phyloP scores from a whole-genome alignment of 2,888 invertebrate species.

The Epinotia bilunana region DNA sequence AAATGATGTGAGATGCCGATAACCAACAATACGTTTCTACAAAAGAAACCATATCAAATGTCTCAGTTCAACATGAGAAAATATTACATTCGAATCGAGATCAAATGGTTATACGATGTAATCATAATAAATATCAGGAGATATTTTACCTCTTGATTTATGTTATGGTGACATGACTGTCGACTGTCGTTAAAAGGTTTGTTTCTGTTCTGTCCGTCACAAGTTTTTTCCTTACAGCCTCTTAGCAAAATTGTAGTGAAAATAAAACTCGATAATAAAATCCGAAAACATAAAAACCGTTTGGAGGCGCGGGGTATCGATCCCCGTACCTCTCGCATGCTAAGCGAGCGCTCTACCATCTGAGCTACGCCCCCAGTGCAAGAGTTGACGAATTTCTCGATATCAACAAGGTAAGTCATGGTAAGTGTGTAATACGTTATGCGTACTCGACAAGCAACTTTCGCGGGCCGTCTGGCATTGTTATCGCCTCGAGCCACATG shows the following conservation, averaged over 20 bases:
- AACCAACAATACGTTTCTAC: slow-evolving; percentile 19
- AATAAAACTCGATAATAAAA: background rate
- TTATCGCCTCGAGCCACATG: background rate
- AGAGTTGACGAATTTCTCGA: slow-evolving; percentile 6
- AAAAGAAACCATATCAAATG: slow-evolving; percentile 23
- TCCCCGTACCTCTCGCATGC: slow-evolving; percentile 69
- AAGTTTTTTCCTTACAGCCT: background rate
- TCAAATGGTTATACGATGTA: background rate
- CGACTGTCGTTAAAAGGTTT: background rate
- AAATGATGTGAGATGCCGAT: slow-evolving; percentile 10
- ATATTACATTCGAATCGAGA: slow-evolving; percentile 20
- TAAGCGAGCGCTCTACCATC: slow-evolving; percentile 85
- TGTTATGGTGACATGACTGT: background rate
- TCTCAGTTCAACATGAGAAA: slow-evolving; percentile 25
- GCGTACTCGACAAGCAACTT: background rate
- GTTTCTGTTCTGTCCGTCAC: background rate
- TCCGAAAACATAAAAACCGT: background rate
- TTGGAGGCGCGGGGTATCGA: slow-evolving; percentile 59
- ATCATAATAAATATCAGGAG: slow-evolving; percentile 16
- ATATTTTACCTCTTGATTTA: slow-evolving; percentile 6
- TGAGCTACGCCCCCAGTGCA: slow-evolving; percentile 80
- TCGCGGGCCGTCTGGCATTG: background rate
- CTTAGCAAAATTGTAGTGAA: too few relatives aligned
- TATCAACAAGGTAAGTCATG: slow-evolving; percentile 1
- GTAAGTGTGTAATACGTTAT: background rate